These are phyloP conservation scores for Centropus unirufus DNA, from an alignment of 2,113 vertebrate genomes.

Conservation along the genomic window DNA sequence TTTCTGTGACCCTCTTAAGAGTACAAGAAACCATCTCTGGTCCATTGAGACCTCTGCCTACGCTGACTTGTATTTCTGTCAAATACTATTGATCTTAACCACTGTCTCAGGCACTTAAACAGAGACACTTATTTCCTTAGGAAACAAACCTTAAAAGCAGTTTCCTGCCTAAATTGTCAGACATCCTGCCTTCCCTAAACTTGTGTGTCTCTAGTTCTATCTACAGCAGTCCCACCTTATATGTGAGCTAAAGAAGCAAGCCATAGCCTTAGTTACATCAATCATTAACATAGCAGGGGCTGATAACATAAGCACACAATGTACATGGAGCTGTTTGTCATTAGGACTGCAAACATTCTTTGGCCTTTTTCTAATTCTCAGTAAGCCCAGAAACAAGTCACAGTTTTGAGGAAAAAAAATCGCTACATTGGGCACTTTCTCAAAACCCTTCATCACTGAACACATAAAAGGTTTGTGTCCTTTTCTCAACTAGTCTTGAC, in stretches of 20 bases:
- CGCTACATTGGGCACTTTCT: background rate
- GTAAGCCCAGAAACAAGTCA: background rate
- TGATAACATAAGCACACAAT: background rate
- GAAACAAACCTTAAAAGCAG: background rate
- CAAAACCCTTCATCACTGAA: background rate
- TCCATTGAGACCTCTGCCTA: background rate
- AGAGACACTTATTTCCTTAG: background rate
- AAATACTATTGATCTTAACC: background rate
- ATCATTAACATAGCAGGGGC: background rate
- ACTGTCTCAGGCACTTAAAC: background rate
- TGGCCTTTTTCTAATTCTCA: background rate
- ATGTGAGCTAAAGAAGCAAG: background rate
- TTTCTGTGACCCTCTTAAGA: background rate
- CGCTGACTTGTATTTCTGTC: background rate
- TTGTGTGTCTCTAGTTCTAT: background rate
- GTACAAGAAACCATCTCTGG: background rate
- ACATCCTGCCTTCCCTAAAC: background rate
- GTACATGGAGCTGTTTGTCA: background rate
- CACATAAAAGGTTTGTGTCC: background rate
- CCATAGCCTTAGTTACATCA: constrained; percentile 1
- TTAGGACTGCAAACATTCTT: background rate
- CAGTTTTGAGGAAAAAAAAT: background rate
- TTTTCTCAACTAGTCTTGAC: background rate
- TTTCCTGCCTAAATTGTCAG: background rate
- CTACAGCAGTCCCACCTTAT: background rate